Evolutionary conservation across 2,888 invertebrate genomes (phyloP).

Genomic region (Plebejus melissa): DNA sequence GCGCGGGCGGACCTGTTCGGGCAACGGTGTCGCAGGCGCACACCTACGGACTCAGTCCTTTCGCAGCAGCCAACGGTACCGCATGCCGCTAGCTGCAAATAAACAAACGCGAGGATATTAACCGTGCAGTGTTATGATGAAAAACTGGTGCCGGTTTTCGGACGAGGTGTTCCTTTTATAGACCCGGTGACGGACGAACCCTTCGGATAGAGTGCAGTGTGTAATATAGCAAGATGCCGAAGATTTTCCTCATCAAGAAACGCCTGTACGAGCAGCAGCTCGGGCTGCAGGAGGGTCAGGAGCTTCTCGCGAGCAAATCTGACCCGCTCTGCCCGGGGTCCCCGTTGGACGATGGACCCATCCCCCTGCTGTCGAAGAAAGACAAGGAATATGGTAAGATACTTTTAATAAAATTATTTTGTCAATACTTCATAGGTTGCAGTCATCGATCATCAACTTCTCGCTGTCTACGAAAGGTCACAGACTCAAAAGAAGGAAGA

Average conservation of each 20-base stretch:
- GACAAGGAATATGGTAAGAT: constrained; percentile 58
- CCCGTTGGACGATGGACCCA: constrained; percentile 78
- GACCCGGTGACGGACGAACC: constrained; percentile 67
- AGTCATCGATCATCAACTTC: not conserved
- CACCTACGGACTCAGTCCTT: constrained; percentile 70
- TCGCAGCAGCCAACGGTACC: constrained; percentile 76
- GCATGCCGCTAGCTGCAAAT: constrained; percentile 69
- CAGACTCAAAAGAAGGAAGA: not conserved
- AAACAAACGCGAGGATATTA: constrained; percentile 69
- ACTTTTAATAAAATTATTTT: not conserved
- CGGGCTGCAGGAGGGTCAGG: constrained; percentile 89
- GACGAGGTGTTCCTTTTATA: constrained; percentile 53
- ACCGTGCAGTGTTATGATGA: constrained; percentile 74
- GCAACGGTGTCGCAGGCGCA: constrained; percentile 76
- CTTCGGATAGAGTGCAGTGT: constrained; percentile 71
- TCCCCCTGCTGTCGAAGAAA: constrained; percentile 80
- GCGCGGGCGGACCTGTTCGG: constrained; percentile 73
- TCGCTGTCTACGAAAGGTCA: not conserved
- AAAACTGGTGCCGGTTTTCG: constrained; percentile 54
- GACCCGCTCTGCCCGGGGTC: constrained; percentile 81
- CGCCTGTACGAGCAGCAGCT: constrained; percentile 95
- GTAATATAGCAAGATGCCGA: constrained; percentile 85
- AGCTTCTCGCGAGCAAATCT: constrained; percentile 82
- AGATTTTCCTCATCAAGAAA: constrained; percentile 95
- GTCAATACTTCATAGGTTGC: not conserved